These are phyloP conservation scores for Luffia ferchaultella DNA, from an alignment of 2,888 invertebrate genomes.

Conservation along the genomic window DNA sequence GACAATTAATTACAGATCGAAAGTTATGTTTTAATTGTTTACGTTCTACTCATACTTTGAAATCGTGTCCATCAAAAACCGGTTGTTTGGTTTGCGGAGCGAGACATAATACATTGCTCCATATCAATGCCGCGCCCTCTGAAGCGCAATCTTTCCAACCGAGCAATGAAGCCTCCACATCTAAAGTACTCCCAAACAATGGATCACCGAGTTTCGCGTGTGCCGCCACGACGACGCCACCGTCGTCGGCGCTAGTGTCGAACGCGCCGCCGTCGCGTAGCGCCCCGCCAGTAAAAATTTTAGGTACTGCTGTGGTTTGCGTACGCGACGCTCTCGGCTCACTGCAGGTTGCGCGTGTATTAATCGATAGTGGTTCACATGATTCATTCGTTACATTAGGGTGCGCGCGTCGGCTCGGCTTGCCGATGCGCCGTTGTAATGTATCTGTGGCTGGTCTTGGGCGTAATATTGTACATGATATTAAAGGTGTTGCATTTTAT, in stretches of 20 bases:
- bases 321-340: not conserved
- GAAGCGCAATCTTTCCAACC: not conserved
- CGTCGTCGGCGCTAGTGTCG: not conserved
- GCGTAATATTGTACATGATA: slow-evolving; percentile 1
- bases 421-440: slow-evolving; percentile 5
- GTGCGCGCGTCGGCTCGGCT: slow-evolving; percentile 6
- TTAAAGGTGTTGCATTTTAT: slow-evolving; percentile 5
- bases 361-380: slow-evolving; percentile 8
- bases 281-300: not conserved
- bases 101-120: slow-evolving; percentile 7
- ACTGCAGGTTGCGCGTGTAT: not conserved
- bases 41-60: not conserved
- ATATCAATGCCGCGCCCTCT: not conserved
- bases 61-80: not conserved
- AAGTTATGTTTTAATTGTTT: not conserved
- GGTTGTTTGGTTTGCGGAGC: slow-evolving; percentile 1
- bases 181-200: not conserved
- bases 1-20: not conserved
- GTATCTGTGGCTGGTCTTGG: slow-evolving; percentile 3
- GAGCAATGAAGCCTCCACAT: not conserved
- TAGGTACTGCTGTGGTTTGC: not conserved
- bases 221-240: not conserved
- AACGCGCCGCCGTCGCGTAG: not conserved
- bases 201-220: not conserved
- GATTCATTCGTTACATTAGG: slow-evolving; percentile 5